Percentiles rank a stretch among this genome's conserved stretches.
Evolutionary conservation across 2,797 vertebrate genomes (phyloP).

Genomic region (Poeciliopsis paucimaculata): DNA sequence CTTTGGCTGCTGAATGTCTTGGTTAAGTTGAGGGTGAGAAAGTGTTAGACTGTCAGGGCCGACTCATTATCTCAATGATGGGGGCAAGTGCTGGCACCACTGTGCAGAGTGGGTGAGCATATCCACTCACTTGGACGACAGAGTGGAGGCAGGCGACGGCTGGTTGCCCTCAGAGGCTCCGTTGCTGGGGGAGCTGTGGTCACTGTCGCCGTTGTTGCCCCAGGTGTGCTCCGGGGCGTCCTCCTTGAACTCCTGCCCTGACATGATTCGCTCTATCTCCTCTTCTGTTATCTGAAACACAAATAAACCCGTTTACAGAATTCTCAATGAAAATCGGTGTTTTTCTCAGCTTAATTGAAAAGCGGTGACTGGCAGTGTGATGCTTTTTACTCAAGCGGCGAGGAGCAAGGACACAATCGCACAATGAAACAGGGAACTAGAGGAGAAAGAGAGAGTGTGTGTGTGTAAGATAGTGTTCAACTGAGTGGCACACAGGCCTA

Average conservation of each 20-base stretch:
- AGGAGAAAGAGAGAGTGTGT: constrained; percentile 21
- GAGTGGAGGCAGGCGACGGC: constrained; percentile 94
- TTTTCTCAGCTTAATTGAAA: constrained; percentile 43
- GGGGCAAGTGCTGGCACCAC: constrained; percentile 12
- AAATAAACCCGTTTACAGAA: constrained; percentile 9
- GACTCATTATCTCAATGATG: constrained; percentile 57
- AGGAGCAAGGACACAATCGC: constrained; percentile 55
- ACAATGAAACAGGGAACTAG: constrained; percentile 38
- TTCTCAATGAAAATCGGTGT: constrained; percentile 21
- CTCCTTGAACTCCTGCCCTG: constrained; percentile 98
- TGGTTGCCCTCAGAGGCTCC: constrained; percentile 97
- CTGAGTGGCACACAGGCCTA: constrained; percentile 11
- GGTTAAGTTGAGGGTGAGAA: constrained; percentile 51
- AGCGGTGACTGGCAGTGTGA: constrained; percentile 16
- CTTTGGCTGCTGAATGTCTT: constrained; percentile 59
- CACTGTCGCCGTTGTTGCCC: constrained; percentile 97
- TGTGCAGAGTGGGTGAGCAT: constrained; percentile 10
- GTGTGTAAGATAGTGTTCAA: neutral
- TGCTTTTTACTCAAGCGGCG: constrained; percentile 45
- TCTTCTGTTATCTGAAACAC: constrained; percentile 93
- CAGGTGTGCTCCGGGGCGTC: constrained; percentile 91
- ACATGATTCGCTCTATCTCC: constrained; percentile 99
- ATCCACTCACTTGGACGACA: constrained; percentile 93
- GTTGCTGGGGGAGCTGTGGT: constrained; percentile 97
- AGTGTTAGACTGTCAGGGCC: constrained; percentile 65